Conservation (phyloP, 2,888 invertebrate species). For the Acrobeloides nanus region DNA sequence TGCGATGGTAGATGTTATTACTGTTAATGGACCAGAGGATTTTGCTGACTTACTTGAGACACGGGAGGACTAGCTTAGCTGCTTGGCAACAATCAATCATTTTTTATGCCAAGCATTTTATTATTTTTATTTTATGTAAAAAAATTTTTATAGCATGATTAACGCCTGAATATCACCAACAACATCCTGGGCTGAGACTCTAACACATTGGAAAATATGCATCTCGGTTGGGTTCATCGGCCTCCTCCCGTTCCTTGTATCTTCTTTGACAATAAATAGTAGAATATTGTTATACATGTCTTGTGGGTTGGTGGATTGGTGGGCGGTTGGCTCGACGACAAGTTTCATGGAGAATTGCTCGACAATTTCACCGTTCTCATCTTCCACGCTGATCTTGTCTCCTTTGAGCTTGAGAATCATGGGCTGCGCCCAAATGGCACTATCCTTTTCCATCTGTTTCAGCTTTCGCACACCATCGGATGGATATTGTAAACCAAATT, state of each 20-base stretch:
- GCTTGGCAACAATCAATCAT: no score
- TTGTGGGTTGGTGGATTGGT: conserved; percentile 67
- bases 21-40: no score
- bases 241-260: conserved; percentile 47
- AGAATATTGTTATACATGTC: conserved; percentile 97
- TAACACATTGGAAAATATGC: conserved; percentile 74
- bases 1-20: no score
- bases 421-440: conserved; percentile 95
- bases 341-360: conserved; percentile 86
- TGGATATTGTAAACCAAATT: conserved; percentile 54
- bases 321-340: conserved; percentile 87
- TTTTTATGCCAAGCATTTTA: no score
- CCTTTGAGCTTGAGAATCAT: conserved; percentile 82
- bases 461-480: conserved; percentile 71
- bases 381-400: conserved; percentile 84
- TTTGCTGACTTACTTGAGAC: no score
- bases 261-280: conserved; percentile 83
- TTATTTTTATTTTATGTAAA: no score
- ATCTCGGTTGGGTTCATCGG: conserved; percentile 67
- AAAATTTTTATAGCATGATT: no score
- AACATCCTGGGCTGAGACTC: conserved; percentile 66
- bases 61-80: no score
- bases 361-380: conserved; percentile 88
- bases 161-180: conserved; percentile 73
- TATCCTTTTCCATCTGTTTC: conserved; percentile 62